Evolutionary conservation across 1,140 invertebrate genomes (phyloP), one percentile per base, ranked within the genome.

Genomic region (Drosophila sechellia): DNA sequence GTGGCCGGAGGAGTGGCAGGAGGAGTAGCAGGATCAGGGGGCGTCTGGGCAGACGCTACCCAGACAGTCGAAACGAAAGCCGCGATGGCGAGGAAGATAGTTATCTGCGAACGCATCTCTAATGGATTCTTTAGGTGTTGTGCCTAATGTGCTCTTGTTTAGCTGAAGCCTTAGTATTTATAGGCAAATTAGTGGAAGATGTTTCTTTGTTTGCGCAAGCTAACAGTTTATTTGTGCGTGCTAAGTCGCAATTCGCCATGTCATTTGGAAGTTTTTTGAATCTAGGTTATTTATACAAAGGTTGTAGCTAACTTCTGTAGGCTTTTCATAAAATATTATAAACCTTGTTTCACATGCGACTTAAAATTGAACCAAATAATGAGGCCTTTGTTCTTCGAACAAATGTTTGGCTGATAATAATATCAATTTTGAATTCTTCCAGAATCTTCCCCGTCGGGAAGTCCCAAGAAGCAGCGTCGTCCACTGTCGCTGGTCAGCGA

Each of bases 401-500:
- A 1, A 6, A 2, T n/a, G 39, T 31, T 15, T n/a, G 13, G 37
- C 39, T 8, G 10, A 42, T 17, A 15, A 5, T 12, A 12, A 12
- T 45, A 12, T 12, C 5, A 11, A 20, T 6, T 20, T 20, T 10
- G 8, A 43, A 15, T 20, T 39, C 20, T 79, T 59, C 1, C 12
- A 93, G 94, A 94, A 85, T 94, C 94, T 25, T 94, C 94, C 11
- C 93, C 94, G 15, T 94, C 94, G 65, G 92, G 91, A 53, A 94
- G 94, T 68, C 94, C 94, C 22, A 93, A 94, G 78, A 93, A 92
- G 66, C 93, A 93, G 53, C 93, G 93, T 63, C 91, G 93, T 50
- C 93, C 93, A 20, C 83, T 93, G 8, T 93, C 93, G 43, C 73
- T 93, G 43, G 90, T 93, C 35, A 92, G 91, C 64, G 94, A 94